A percentile compares a stretch with the other conserved stretches of the same genome.
These are phyloP conservation scores for Monochamus saltuarius DNA, from an alignment of 1,140 invertebrate genomes.

Conservation along the genomic window DNA sequence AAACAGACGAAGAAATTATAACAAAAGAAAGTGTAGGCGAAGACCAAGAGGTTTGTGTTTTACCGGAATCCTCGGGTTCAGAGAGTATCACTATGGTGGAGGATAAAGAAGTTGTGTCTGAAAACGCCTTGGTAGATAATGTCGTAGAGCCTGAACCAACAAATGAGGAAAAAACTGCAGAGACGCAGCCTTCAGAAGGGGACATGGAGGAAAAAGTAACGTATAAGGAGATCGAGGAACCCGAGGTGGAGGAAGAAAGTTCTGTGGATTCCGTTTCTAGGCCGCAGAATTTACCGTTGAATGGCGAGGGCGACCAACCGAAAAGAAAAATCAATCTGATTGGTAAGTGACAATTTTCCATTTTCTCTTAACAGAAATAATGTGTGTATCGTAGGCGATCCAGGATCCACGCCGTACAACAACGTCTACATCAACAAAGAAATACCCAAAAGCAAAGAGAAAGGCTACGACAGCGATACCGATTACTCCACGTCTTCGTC, in stretches of 20 bases:
- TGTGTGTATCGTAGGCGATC: slow-evolving; percentile 38
- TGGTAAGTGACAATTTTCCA: slow-evolving; percentile 34
- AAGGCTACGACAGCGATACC: slow-evolving; percentile 21
- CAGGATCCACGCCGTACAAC: slow-evolving; percentile 50
- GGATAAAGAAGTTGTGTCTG: background rate
- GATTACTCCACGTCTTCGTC: slow-evolving; percentile 35
- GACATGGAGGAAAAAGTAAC: background rate
- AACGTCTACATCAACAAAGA: slow-evolving; percentile 47
- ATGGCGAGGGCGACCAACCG: slow-evolving; percentile 21
- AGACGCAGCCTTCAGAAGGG: background rate
- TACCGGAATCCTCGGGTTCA: too few species aligned
- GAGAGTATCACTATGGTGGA: background rate
- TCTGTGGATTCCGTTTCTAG: slow-evolving; percentile 18
- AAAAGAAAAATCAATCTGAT: slow-evolving; percentile 36
- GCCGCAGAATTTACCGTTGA: slow-evolving; percentile 33
- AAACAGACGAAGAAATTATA: too few species aligned
- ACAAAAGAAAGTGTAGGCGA: too few species aligned
- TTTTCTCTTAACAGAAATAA: too few species aligned
- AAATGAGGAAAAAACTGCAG: background rate
- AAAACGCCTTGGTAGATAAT: background rate
- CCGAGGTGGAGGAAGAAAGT: background rate
- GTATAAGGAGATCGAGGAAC: background rate
- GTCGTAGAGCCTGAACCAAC: background rate
- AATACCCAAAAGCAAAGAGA: slow-evolving; percentile 20
- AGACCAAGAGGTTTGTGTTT: too few species aligned